phyloP scores from a whole-genome alignment of 1,140 invertebrate species.

The Grapholita molesta region DNA sequence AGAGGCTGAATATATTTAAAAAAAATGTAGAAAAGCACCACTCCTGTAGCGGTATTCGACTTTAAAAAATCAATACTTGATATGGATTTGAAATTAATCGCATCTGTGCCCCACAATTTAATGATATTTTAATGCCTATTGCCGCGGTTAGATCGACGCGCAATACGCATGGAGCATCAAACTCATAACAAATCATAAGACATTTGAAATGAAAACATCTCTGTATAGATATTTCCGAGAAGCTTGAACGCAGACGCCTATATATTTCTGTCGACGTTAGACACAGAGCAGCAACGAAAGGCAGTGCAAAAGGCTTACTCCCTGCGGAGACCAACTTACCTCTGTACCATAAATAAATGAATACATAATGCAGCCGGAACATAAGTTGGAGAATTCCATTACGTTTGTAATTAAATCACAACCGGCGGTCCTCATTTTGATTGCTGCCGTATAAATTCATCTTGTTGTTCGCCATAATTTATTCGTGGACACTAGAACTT shows the following conservation, averaged over 20 bases:
- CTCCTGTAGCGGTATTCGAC: no score
- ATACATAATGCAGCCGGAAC: background rate
- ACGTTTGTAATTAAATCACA: constrained; percentile 59
- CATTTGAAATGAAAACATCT: no score
- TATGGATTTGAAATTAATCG: no score
- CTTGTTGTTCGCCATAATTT: constrained; percentile 49
- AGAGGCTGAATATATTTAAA: no score
- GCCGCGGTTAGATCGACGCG: no score
- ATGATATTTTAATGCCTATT: no score
- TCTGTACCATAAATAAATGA: background rate
- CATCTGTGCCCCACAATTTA: no score
- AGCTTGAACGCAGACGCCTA: background rate
- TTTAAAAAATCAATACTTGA: no score
- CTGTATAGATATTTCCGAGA: background rate
- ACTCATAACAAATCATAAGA: no score
- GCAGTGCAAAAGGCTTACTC: background rate
- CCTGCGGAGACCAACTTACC: background rate
- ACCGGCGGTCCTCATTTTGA: constrained; percentile 52
- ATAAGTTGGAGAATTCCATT: constrained; percentile 40
- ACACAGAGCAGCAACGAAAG: background rate
- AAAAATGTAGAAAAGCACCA: no score
- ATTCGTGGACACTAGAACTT: background rate
- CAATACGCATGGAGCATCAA: no score
- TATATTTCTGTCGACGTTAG: background rate
- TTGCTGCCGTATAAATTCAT: constrained; percentile 65